Base-by-base conservation (phyloP, 92 coral and sea anemone species). In the Blastomussa wellsi region DNA sequence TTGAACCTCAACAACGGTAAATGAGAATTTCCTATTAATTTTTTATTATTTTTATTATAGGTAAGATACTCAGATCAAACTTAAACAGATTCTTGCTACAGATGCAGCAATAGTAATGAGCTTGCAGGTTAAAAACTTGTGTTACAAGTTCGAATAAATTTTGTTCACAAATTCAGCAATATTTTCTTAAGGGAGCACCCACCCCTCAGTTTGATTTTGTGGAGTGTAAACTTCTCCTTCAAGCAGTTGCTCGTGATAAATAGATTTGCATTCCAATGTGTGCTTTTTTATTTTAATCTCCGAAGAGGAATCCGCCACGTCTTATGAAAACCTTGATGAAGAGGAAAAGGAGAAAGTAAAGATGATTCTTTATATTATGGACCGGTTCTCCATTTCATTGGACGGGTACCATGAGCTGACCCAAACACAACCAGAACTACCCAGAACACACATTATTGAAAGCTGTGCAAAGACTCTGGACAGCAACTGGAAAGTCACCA, bases 391-490 rank as follows among this genome's bases (percentile, higher is more conserved):
- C 41, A 76, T 68, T 62, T 35, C 78, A 7, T 33, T 69, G 4
- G 35, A 72, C 2, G 76, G 76, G 7, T 72, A 72, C 47, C 75
- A 70, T 70, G 75, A 44, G 78, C 57, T 74, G 4, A 19, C 53
- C 17, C 57, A 44, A 44, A 7, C 19, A 41, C 3, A 37, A 44
- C 32, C 75, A 35, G 7, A 11, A 38, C 12, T 85, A 2, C 84
- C 83, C 5, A 77, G 78, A 66, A 66, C 83, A 11, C 67, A 85
- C 53, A 52, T 77, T 9, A 7, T 85, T 7, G 83, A 85, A 52
- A 85, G 89, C 51, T 78, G 78, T 53, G 37, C 83, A 29, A 85
- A 77, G 69, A 48, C 19, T 1, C 26, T 85, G 76, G 88, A 85
- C 38, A 44, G 83, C 10, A 42, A 85, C 67, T 85, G 83, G 83